Evolutionary conservation across 2,113 vertebrate genomes (phyloP), one percentile per base, ranked within the genome.

Genomic region (Neopipo cinnamomea): DNA sequence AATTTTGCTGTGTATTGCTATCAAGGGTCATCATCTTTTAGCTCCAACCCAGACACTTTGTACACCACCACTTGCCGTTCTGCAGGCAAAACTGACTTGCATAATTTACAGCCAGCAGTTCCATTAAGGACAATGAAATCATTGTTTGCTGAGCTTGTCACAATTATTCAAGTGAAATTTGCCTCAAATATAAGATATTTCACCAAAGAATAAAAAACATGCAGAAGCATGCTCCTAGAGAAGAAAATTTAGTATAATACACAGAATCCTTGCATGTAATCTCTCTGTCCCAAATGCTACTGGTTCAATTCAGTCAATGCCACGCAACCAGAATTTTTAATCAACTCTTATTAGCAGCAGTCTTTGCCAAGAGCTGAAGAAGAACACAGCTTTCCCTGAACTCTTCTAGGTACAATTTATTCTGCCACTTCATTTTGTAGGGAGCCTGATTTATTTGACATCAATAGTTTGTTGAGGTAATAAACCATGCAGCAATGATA

Each of bases 391-490:
- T 88, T 93, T 75, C 80, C 85, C 70, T 85, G 73, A 95, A 85
- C 67, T 95, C 74, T 85, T 86, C 85, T 68, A 88, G 85, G 75
- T 93, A 83, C 94, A 91, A 94, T 89, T 91, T 85, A 95, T 95
- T 95, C 94, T 95, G 88, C 90, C 94, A 93, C 94, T 97, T 97
- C 90, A 83, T 88, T 95, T 96, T 87, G 82, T 35, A 65, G 65
- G 66, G 8, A 93, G 65, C 28, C 88, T 88, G 88, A 95, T 96
- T 96, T 97, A 96, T 91, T 77, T 96, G 95, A 97, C 90, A 96
- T 78, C 87, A 94, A 67, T 88, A 92, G 81, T 95, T 96, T 96
- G 95, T 61, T 89, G 93, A 96, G 85, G 89, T 97, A 96, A 97
- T 93, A 97, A 95, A 94, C 84, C 95, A 97, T 88, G 85, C 90